Percentiles rank a stretch among this genome's conserved stretches.
phyloP scores from a whole-genome alignment of 1,140 invertebrate genomes.

The Dreissena rostriformis region DNA sequence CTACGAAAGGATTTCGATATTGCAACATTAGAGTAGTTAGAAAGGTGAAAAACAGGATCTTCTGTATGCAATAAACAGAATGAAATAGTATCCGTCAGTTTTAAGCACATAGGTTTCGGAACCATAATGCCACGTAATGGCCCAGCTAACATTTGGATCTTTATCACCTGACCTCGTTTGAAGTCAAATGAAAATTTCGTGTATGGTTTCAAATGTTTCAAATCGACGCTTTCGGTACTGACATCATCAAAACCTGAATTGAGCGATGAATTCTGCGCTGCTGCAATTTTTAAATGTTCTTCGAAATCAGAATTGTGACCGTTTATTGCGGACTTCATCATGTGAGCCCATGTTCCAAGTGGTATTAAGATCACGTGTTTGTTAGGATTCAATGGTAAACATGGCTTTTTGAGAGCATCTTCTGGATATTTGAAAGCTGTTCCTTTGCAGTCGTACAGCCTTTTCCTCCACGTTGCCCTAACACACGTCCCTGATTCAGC shows the following conservation, averaged over 20 bases:
- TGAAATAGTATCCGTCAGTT: slow-evolving; percentile 60
- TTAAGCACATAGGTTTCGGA: slow-evolving; percentile 56
- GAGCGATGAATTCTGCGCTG: neutral
- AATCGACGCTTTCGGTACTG: slow-evolving; percentile 28
- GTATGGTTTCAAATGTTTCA: slow-evolving; percentile 12
- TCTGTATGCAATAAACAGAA: slow-evolving; percentile 62
- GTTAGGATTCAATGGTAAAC: slow-evolving; percentile 45
- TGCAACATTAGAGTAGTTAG: slow-evolving; percentile 1
- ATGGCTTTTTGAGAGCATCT: neutral
- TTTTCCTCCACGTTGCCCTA: slow-evolving; percentile 36
- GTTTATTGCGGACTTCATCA: slow-evolving; percentile 23
- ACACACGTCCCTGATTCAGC: slow-evolving; percentile 23
- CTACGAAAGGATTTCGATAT: slow-evolving; percentile 14
- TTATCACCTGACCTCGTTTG: slow-evolving; percentile 57
- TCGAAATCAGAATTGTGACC: slow-evolving; percentile 33
- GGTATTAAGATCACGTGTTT: slow-evolving; percentile 27
- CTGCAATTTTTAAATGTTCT: neutral
- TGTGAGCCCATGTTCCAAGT: slow-evolving; percentile 31
- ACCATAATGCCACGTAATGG: slow-evolving; percentile 52
- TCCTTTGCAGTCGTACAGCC: slow-evolving; percentile 24
- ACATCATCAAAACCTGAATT: slow-evolving; percentile 49
- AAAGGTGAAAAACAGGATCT: slow-evolving; percentile 61
- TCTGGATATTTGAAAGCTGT: neutral
- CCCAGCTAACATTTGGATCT: slow-evolving; percentile 58
- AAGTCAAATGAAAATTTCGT: slow-evolving; percentile 59